A percentile compares a stretch with the other conserved stretches of the same genome.
Evolutionary conservation across 2,888 invertebrate genomes (phyloP).

Genomic region (Prosapia bicincta): DNA sequence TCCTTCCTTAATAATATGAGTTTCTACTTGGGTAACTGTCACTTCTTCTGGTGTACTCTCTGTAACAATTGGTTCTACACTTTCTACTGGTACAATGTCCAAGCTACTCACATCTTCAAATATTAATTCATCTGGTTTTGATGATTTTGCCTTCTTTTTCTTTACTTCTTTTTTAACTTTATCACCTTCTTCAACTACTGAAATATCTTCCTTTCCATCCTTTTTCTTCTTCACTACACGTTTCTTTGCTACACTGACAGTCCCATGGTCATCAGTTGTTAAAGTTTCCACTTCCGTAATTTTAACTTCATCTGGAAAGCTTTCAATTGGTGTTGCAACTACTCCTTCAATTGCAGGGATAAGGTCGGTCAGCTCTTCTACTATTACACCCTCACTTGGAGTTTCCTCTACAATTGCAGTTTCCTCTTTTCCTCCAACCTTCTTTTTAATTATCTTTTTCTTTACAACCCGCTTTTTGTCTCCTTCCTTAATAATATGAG

Average conservation of each 20-base stretch:
- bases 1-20: constrained; percentile 28
- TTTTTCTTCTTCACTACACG: constrained; percentile 26
- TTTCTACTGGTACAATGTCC: constrained; percentile 8
- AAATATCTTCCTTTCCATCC: background rate
- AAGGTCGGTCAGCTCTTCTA: constrained; percentile 34
- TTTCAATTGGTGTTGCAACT: constrained; percentile 39
- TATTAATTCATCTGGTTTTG: constrained; percentile 11
- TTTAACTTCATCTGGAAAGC: constrained; percentile 47
- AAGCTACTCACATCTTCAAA: background rate
- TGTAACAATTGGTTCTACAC: constrained; percentile 20
- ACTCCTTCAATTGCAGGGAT: constrained; percentile 42
- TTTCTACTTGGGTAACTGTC: constrained; percentile 45
- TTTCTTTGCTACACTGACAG: constrained; percentile 20
- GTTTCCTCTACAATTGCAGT: constrained; percentile 33
- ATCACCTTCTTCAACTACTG: constrained; percentile 36
- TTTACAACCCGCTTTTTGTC: constrained; percentile 31
- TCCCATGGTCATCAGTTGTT: constrained; percentile 19
- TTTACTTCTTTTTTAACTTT: constrained; percentile 35
- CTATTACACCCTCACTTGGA: constrained; percentile 41
- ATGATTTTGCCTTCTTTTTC: constrained; percentile 38
- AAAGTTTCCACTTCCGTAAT: constrained; percentile 43
- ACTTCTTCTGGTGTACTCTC: constrained; percentile 48
- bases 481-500: constrained; percentile 21
- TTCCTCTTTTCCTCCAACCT: constrained; percentile 37
- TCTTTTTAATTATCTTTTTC: constrained; percentile 37